Conservation (phyloP, 2,113 vertebrate genomes). For the Hydropotes inermis region DNA sequence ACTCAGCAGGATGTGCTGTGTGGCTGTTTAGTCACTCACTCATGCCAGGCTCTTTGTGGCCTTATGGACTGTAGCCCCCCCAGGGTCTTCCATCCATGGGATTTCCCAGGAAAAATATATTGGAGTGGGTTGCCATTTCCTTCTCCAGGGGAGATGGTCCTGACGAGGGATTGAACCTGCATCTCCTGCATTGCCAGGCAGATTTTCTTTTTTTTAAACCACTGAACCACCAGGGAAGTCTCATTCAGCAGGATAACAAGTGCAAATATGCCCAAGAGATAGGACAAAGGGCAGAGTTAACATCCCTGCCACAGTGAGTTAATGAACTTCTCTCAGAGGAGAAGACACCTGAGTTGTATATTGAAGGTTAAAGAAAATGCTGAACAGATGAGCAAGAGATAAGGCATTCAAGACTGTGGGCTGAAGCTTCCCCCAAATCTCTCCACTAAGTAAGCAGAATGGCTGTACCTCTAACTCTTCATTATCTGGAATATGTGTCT, state of each 20-base stretch:
- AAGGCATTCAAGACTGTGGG: not conserved
- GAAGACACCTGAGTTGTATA: not conserved
- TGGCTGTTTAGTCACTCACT: not conserved
- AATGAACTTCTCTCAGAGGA: not conserved
- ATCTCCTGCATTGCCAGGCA: not conserved
- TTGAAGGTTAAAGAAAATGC: not conserved
- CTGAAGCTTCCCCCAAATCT: accelerated
- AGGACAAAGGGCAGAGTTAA: not conserved
- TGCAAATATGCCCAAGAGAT: not conserved
- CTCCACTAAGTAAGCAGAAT: not conserved
- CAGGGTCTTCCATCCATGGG: not conserved
- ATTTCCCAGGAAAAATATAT: not conserved
- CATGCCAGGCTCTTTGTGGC: not conserved
- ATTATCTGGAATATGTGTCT: not conserved
- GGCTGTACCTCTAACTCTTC: not conserved
- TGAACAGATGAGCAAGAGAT: not conserved
- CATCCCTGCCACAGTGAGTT: not conserved
- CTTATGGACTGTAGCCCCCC: not conserved
- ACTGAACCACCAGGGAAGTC: not conserved
- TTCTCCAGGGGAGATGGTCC: not conserved
- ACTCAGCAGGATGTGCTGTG: not conserved
- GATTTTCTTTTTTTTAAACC: not conserved
- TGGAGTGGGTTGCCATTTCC: not conserved
- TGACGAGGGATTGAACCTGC: not conserved
- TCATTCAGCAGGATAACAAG: not conserved